phyloP scores from a whole-genome alignment of 2,797 vertebrate genomes.

The Hippopotamyrus pictus region DNA sequence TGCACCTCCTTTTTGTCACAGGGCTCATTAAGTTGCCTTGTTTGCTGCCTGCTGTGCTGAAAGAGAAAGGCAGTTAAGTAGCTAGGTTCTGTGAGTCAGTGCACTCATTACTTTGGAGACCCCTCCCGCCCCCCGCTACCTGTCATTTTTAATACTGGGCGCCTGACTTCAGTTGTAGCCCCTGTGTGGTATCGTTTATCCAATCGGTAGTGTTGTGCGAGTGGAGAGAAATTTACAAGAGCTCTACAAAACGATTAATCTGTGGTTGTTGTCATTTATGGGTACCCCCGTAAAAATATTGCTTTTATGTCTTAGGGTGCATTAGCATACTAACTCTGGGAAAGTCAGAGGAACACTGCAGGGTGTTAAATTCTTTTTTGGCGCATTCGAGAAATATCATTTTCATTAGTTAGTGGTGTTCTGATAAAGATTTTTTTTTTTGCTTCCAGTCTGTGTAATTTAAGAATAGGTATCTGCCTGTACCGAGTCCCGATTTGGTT shows the following conservation, averaged over 20 bases:
- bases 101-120: not conserved
- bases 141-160: not conserved
- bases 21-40: conserved; percentile 16
- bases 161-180: not conserved
- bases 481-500: not conserved
- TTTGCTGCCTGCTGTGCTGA: conserved; percentile 5
- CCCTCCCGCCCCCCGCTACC: not conserved
- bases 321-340: not conserved
- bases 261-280: not conserved
- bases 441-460: not conserved
- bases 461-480: not conserved
- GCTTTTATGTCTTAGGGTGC: not conserved
- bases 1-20: not conserved
- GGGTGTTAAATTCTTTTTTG: not conserved
- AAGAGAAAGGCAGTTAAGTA: conserved; percentile 18
- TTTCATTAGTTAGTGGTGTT: not conserved
- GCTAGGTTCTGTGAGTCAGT: conserved; percentile 3
- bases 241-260: not conserved
- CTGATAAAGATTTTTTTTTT: not conserved
- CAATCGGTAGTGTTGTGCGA: not conserved
- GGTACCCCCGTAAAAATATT: not conserved
- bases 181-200: not conserved
- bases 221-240: not conserved
- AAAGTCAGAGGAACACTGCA: not conserved
- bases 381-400: not conserved